A percentile compares a stretch with the other conserved stretches of the same genome.
Evolutionary conservation across 1,140 invertebrate species (phyloP).

Genomic region (Zaprionus vittiger): DNA sequence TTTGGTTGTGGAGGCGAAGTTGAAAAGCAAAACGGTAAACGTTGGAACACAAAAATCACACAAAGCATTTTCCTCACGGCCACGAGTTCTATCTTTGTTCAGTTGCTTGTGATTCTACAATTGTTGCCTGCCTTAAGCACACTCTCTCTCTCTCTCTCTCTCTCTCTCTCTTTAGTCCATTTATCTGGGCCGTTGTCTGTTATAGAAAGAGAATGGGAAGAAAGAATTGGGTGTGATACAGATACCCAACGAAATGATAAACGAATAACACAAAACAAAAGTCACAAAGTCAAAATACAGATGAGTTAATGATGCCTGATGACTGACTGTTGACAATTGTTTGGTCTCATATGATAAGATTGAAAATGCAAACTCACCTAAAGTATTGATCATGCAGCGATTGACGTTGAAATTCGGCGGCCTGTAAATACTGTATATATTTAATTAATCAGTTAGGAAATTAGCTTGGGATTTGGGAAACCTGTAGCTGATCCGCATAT

Average conservation of each 20-base stretch:
- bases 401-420: constrained; percentile 84
- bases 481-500: constrained; percentile 84
- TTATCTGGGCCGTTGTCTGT: constrained; percentile 84
- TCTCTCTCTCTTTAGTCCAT: constrained; percentile 59
- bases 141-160: constrained; percentile 6
- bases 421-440: constrained; percentile 85
- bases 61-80: constrained; percentile 74
- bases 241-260: constrained; percentile 53
- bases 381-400: constrained; percentile 84
- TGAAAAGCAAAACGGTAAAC: constrained; percentile 72
- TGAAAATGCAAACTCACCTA: constrained; percentile 67
- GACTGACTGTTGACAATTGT: constrained; percentile 44
- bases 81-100: constrained; percentile 76
- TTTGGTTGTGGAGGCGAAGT: constrained; percentile 35
- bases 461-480: constrained; percentile 71
- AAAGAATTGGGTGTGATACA: constrained; percentile 64
- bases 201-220: constrained; percentile 46
- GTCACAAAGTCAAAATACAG: constrained; percentile 43
- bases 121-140: constrained; percentile 35
- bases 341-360: constrained; percentile 7
- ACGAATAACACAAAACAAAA: constrained; percentile 54
- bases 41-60: constrained; percentile 81
- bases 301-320: constrained; percentile 48
- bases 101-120: constrained; percentile 77
- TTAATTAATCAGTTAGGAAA: constrained; percentile 82